Percentiles rank a stretch among this genome's conserved stretches.
Evolutionary conservation across 2,797 vertebrate species (phyloP).

Genomic region (Emydoidea blandingii): DNA sequence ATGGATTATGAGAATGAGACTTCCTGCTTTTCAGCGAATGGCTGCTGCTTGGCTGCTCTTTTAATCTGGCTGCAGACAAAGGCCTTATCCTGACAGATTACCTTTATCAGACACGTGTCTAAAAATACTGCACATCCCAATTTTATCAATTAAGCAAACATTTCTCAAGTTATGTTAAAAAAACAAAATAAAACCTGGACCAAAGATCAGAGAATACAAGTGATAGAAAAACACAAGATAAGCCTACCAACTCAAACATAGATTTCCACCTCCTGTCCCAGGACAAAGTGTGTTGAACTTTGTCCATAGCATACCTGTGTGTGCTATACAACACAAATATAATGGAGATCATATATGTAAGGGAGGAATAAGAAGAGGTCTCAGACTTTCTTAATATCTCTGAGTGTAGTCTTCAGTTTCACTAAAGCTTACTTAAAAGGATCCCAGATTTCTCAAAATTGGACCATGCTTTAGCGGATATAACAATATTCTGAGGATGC

Average conservation of each 20-base stretch:
- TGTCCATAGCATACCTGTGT: not conserved
- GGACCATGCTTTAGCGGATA: not conserved
- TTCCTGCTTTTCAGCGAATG: no score
- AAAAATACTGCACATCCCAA: no score
- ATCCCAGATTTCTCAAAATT: not conserved
- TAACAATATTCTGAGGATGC: no score
- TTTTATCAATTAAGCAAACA: not conserved
- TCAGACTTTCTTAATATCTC: not conserved
- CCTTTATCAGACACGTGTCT: not conserved
- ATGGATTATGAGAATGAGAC: no score
- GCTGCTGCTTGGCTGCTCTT: no score
- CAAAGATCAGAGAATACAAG: not conserved
- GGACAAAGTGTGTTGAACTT: not conserved
- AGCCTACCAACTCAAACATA: not conserved
- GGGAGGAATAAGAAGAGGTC: not conserved
- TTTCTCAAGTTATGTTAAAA: not conserved
- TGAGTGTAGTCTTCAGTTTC: not conserved
- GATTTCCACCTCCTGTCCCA: not conserved
- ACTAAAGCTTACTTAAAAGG: not conserved
- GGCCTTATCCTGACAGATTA: not conserved
- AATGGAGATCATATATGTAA: not conserved
- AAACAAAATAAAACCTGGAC: not conserved
- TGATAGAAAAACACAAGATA: not conserved
- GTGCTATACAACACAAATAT: not conserved
- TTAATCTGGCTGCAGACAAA: no score